Evolutionary conservation across 35 echinoderm and acorn worm genomes (phyloP).

Genomic region (Amphiura filiformis): DNA sequence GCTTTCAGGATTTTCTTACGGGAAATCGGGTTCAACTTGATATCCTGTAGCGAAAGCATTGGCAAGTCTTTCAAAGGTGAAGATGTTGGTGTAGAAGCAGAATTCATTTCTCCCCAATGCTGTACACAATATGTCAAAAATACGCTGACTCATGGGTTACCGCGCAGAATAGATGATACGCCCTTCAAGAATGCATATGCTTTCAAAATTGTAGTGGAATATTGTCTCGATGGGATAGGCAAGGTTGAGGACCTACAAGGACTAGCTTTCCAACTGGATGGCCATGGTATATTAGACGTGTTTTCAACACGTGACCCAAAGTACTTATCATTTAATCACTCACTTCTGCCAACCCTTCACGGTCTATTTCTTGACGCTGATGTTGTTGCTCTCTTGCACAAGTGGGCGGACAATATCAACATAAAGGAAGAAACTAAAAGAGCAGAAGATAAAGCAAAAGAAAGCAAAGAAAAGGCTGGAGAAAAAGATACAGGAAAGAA

Average conservation of each 20-base stretch:
- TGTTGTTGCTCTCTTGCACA: background rate
- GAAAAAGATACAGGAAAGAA: no score
- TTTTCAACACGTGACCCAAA: background rate
- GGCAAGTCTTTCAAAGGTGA: background rate
- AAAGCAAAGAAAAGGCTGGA: no score
- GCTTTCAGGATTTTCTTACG: background rate
- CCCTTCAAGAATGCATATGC: background rate
- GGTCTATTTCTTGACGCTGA: background rate
- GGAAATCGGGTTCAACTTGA: constrained; percentile 2
- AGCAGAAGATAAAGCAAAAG: no score
- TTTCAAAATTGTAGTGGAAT: background rate
- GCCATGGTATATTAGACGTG: background rate
- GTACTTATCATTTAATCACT: background rate
- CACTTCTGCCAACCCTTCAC: background rate
- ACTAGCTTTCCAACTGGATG: background rate
- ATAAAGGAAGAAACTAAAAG: background rate
- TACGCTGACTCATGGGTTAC: background rate
- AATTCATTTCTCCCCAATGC: background rate
- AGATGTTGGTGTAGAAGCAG: background rate
- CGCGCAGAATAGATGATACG: background rate
- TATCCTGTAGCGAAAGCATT: background rate
- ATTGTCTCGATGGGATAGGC: background rate
- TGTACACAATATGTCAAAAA: background rate
- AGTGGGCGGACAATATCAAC: background rate
- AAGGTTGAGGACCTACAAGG: background rate